These are phyloP conservation scores for Ophiothrix spiculata DNA, from an alignment of 35 echinoderm and acorn worm species.

Conservation along the genomic window DNA sequence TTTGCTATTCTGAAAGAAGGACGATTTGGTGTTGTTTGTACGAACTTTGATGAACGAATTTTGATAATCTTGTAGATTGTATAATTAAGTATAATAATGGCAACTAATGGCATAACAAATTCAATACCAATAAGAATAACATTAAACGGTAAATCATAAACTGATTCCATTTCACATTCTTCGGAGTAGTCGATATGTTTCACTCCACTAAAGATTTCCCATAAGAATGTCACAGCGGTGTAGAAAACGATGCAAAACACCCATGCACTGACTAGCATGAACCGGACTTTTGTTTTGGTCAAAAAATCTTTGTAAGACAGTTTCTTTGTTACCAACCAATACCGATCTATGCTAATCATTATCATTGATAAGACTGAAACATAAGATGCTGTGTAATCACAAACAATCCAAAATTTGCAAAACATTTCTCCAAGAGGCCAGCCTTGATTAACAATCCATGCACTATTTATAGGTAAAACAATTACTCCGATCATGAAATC, in stretches of 20 bases:
- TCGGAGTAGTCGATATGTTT: constrained; percentile 16
- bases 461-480: background rate
- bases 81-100: constrained; percentile 26
- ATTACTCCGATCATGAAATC: constrained; percentile 15
- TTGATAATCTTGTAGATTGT: constrained; percentile 31
- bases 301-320: constrained; percentile 22
- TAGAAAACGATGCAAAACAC: background rate
- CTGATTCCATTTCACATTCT: constrained; percentile 55
- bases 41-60: background rate
- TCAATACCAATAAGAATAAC: constrained; percentile 24
- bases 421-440: constrained; percentile 28
- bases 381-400: constrained; percentile 20
- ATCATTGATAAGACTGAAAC: constrained; percentile 33
- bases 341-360: constrained; percentile 50
- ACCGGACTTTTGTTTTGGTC: constrained; percentile 3
- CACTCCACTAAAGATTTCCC: constrained; percentile 3
- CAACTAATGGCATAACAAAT: constrained; percentile 39
- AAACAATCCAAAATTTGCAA: constrained; percentile 32
- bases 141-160: constrained; percentile 19
- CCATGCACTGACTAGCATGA: background rate
- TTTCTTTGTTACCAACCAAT: constrained; percentile 27
- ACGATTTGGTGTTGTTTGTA: background rate
- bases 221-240: background rate
- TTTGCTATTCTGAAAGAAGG: background rate
- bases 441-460: constrained; percentile 13